A percentile compares a stretch with the other conserved stretches of the same genome.
These are phyloP conservation scores for Teleogryllus oceanicus DNA, from an alignment of 2,888 invertebrate species.

Conservation along the genomic window DNA sequence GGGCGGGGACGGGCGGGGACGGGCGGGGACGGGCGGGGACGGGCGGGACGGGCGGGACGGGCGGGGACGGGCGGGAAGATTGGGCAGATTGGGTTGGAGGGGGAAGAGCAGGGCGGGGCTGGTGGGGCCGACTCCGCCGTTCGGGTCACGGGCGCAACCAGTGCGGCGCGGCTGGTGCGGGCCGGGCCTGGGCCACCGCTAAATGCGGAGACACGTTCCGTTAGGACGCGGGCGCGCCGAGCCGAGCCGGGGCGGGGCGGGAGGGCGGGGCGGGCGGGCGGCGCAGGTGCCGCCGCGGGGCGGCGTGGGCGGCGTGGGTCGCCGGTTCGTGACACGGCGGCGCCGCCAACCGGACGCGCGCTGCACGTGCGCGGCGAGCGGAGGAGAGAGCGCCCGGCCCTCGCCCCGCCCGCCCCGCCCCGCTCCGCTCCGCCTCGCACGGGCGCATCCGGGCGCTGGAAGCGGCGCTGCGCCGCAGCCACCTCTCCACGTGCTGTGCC, in stretches of 20 bases:
- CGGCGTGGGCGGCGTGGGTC: constrained; percentile 11
- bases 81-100: too few relatives aligned
- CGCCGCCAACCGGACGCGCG: background rate
- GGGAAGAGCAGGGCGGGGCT: too few relatives aligned
- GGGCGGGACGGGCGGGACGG: too few relatives aligned
- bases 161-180: background rate
- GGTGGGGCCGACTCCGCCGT: too few relatives aligned
- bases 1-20: too few relatives aligned
- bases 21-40: too few relatives aligned
- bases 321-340: constrained; percentile 18
- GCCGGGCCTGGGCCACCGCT: background rate
- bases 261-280: background rate
- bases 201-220: constrained; percentile 21
- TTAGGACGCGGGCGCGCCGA: background rate
- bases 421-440: background rate
- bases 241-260: background rate
- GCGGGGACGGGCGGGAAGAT: too few relatives aligned
- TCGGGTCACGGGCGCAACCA: background rate
- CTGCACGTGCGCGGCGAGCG: constrained; percentile 19
- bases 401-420: background rate
- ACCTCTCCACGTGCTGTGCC: too few relatives aligned
- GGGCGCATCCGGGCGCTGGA: too few relatives aligned
- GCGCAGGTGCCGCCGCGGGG: constrained; percentile 20
- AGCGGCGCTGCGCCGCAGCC: too few relatives aligned
- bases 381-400: background rate